phyloP scores from a whole-genome alignment of 2,113 vertebrate genomes.

The Bettongia penicillata region DNA sequence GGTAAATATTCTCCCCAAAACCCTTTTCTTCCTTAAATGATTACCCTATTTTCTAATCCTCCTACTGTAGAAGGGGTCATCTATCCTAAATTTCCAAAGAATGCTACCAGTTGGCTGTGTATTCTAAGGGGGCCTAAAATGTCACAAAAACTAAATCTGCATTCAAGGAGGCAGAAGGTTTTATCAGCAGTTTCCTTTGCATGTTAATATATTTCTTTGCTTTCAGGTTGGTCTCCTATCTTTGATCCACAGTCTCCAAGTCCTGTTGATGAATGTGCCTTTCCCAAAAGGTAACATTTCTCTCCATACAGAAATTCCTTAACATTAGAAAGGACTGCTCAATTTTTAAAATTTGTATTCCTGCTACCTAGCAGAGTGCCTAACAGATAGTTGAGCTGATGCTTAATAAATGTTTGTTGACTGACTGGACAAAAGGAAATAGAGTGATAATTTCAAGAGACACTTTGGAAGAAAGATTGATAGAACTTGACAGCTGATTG shows the following conservation, averaged over 20 bases:
- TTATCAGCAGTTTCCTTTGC: not conserved
- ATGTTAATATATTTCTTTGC: not conserved
- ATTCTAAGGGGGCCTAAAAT: not conserved
- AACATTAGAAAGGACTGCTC: not conserved
- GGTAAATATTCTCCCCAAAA: not conserved
- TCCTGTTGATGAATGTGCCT: not conserved
- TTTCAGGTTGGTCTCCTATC: not conserved
- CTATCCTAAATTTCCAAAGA: not conserved
- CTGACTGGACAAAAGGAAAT: not conserved
- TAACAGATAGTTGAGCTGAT: not conserved
- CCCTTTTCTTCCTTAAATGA: not conserved
- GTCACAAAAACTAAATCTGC: not conserved
- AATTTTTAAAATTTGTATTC: not conserved
- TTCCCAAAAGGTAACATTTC: not conserved
- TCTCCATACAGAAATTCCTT: not conserved
- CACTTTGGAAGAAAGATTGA: not conserved
- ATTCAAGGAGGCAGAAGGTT: not conserved
- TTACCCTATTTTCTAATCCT: not conserved
- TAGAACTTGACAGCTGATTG: not conserved
- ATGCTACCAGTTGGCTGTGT: not conserved
- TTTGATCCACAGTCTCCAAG: not conserved
- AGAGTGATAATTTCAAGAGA: not conserved
- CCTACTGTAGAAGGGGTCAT: not conserved
- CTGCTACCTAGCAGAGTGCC: not conserved
- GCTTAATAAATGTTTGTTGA: not conserved